Conservation (phyloP, 1,140 invertebrate genomes). For the Drosophila orena region DNA sequence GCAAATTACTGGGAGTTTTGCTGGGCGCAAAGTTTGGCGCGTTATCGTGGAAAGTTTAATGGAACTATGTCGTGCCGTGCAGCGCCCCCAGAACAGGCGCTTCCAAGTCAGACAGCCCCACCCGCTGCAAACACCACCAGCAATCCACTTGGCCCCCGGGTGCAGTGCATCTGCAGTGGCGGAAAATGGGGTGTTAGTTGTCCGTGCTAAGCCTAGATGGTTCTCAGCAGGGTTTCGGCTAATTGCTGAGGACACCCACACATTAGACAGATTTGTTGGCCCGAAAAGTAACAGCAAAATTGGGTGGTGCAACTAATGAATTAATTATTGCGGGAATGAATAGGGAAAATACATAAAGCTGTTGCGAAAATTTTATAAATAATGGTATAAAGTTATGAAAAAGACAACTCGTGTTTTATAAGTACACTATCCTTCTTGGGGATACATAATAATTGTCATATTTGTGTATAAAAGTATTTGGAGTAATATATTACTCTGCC, state of each 20-base stretch:
- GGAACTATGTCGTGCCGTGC: slow-evolving; percentile 73
- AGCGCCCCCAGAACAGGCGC: slow-evolving; percentile 4
- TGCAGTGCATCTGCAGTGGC: slow-evolving; percentile 22
- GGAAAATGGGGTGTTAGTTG: neutral
- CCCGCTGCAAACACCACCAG: neutral
- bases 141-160: neutral
- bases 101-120: slow-evolving; percentile 15
- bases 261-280: slow-evolving; percentile 41
- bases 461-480: too few species aligned
- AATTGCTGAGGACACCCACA: slow-evolving; percentile 34
- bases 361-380: too few species aligned
- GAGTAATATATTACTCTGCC: too few species aligned
- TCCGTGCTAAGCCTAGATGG: slow-evolving; percentile 28
- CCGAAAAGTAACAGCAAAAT: slow-evolving; percentile 23
- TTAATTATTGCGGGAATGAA: slow-evolving; percentile 25
- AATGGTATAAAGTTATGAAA: too few species aligned
- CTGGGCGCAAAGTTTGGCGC: slow-evolving; percentile 67
- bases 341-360: neutral
- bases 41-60: slow-evolving; percentile 76
- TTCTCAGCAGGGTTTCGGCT: slow-evolving; percentile 24
- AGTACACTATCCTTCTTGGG: too few species aligned
- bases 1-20: slow-evolving; percentile 66
- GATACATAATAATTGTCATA: too few species aligned
- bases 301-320: slow-evolving; percentile 28
- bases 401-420: too few species aligned